Evolutionary conservation across 1,140 invertebrate genomes (phyloP).

Genomic region (Melitaea cinxia): DNA sequence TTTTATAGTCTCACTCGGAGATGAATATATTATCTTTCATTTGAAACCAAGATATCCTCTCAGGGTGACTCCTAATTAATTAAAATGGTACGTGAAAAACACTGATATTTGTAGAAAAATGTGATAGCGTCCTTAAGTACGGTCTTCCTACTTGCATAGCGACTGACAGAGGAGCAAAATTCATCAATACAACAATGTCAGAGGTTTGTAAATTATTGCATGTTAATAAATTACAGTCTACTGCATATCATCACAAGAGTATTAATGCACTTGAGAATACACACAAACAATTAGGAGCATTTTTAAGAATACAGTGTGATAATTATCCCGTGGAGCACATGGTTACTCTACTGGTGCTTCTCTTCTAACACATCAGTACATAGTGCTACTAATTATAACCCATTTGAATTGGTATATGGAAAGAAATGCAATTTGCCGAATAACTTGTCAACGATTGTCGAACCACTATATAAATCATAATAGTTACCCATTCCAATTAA

Average conservation of each 20-base stretch:
- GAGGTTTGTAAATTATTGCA: slow-evolving; percentile 35
- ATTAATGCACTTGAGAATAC: slow-evolving; percentile 40
- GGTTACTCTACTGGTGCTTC: slow-evolving; percentile 43
- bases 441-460: slow-evolving; percentile 24
- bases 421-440: slow-evolving; percentile 35
- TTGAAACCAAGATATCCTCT: too few species aligned
- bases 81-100: too few species aligned
- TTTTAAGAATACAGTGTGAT: slow-evolving; percentile 34
- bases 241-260: slow-evolving; percentile 39
- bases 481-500: slow-evolving; percentile 31
- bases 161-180: slow-evolving; percentile 25
- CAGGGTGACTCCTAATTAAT: too few species aligned
- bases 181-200: slow-evolving; percentile 22
- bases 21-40: too few species aligned
- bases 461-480: slow-evolving; percentile 40
- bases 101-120: too few species aligned
- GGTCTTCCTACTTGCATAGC: slow-evolving; percentile 22
- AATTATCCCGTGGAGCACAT: slow-evolving; percentile 28
- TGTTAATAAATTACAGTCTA: slow-evolving; percentile 38
- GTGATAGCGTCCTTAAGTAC: slow-evolving; percentile 32
- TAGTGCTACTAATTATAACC: slow-evolving; percentile 28
- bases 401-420: slow-evolving; percentile 38
- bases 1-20: too few species aligned
- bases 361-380: slow-evolving; percentile 38
- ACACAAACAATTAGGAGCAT: slow-evolving; percentile 35